These are phyloP conservation scores for Kryphioiulus occultus DNA, from an alignment of 2,888 invertebrate species.

Conservation along the genomic window DNA sequence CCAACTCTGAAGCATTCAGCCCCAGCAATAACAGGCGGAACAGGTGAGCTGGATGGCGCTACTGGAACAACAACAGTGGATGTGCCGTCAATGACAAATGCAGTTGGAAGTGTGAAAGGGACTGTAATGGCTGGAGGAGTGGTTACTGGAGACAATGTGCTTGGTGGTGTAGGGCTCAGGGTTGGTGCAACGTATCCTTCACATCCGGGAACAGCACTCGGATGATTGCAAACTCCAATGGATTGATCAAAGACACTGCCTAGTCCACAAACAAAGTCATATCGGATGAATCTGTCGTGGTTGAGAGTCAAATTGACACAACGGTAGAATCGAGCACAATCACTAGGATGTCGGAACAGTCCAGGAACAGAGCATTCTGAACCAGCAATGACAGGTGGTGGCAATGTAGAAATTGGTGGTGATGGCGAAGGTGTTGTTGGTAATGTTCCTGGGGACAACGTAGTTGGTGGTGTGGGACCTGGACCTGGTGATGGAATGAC, in stretches of 20 bases:
- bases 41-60: neutral
- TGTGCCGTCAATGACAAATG: neutral
- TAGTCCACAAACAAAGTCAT: slow-evolving; percentile 56
- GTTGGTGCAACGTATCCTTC: neutral
- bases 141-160: neutral
- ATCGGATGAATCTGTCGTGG: slow-evolving; percentile 49
- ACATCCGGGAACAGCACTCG: slow-evolving; percentile 51
- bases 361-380: slow-evolving; percentile 54
- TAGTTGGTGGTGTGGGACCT: neutral
- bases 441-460: slow-evolving; percentile 3
- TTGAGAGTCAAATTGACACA: slow-evolving; percentile 51
- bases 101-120: neutral
- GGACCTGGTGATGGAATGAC: neutral
- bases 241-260: slow-evolving; percentile 57
- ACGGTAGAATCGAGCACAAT: slow-evolving; percentile 58
- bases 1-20: slow-evolving; percentile 37
- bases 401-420: slow-evolving; percentile 40
- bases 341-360: slow-evolving; percentile 57
- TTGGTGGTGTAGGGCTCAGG: neutral
- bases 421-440: neutral
- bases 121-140: neutral
- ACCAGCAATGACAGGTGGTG: slow-evolving; percentile 21
- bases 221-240: slow-evolving; percentile 56
- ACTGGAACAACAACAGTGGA: slow-evolving; percentile 35
- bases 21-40: slow-evolving; percentile 41